Base-by-base conservation (phyloP, 92 coral and sea anemone genomes). In the Plumapathes pennacea region DNA sequence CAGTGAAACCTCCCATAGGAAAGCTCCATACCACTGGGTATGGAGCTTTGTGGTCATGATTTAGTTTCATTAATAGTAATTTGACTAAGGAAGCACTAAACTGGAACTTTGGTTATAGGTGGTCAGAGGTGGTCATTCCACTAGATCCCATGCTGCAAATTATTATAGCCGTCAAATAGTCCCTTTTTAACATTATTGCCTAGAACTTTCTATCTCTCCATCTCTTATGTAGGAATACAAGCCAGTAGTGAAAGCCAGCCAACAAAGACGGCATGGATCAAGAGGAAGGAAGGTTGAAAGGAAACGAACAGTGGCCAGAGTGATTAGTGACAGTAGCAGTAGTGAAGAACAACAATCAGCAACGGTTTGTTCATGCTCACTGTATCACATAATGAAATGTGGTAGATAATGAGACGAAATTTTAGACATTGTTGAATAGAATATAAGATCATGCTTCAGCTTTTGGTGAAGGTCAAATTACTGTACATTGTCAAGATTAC, bases 241-340 rank as follows among this genome's bases (percentile, higher is more conserved):
- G 32, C 89, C 89, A 15, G 73, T 6, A 30, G n/a, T n/a, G n/a
- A n/a, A n/a, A n/a, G n/a, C 50, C 30, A 12, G 33, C 78, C 73
- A 29, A 68, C 71, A 50, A 57, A 72, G 48, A 64, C 55, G 38
- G 20, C 20, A 21, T 10, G 50, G 15, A 30, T 13, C 60, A 21
- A 67, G 32, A 24, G 42, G 24, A 28, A n/a, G 55, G 38, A 50
- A 37, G 31, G 23, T 32, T 17, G 39, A 26, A 38, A 49, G 54
- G 7, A 77, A 47, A 38, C 68, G 78, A n/a, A 82, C 51, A 42
- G 42, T 83, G 6, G 67, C 81, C 4, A 65, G 63, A 25, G 36
- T 57, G 4, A 61, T 73, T 14, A 77, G 89, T 54, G 80, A 73
- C 37, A 71, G 72, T 32, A 85, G 81, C 59, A 78, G 78, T 40